phyloP scores from a whole-genome alignment of 2,113 vertebrate species.

The Cariama cristata region DNA sequence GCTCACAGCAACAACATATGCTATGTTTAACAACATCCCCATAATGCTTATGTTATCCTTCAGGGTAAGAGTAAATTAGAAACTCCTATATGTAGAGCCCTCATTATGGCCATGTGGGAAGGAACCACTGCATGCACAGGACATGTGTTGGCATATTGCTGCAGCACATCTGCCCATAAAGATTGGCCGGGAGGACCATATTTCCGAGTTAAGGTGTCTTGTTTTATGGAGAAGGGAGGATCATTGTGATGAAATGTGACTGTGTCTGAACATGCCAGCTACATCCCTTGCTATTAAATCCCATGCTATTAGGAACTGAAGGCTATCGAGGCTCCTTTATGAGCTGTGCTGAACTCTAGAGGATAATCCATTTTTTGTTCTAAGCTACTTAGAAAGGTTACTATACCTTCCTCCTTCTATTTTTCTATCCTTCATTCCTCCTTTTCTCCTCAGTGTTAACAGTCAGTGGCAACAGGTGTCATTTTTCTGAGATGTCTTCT shows the following conservation, averaged over 20 bases:
- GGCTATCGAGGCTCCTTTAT: background rate
- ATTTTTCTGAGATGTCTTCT: background rate
- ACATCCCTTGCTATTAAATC: background rate
- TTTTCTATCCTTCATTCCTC: background rate
- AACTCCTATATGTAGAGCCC: background rate
- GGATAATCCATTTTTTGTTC: background rate
- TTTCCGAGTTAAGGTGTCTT: background rate
- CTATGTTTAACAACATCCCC: background rate
- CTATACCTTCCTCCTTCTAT: background rate
- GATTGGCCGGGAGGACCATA: rapidly evolving
- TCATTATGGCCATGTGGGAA: background rate
- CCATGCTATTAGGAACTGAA: background rate
- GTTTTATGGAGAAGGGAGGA: background rate
- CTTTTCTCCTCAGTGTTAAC: background rate
- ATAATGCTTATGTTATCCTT: background rate
- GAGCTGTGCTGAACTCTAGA: background rate
- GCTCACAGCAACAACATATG: background rate
- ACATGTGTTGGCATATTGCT: background rate
- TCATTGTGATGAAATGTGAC: background rate
- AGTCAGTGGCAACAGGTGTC: background rate
- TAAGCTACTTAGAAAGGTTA: background rate
- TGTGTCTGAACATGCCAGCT: background rate
- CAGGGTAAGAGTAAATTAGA: background rate
- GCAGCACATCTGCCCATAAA: background rate
- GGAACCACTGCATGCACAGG: background rate